Evolutionary conservation across 2,113 vertebrate species (phyloP), one percentile per base, ranked within the genome.

Genomic region (Chamaea fasciata): DNA sequence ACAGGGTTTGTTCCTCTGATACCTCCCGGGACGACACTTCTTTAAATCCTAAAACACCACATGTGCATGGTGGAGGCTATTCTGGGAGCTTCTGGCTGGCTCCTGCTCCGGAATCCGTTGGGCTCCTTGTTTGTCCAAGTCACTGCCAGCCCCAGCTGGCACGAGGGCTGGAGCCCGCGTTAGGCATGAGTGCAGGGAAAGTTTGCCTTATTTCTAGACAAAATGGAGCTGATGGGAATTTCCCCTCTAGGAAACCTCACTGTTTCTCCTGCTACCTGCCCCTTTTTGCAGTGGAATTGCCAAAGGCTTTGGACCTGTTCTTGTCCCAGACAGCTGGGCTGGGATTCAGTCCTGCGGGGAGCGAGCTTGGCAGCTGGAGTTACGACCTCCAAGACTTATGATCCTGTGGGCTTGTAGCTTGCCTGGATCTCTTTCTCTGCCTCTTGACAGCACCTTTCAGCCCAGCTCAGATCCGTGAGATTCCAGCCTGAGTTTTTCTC

Each of bases 51-150:
- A 11, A 9, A 33, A 15, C 70, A 3, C 21, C 70, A 18, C 21
- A 31, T 41, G 82, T 76, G 35, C 15, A 1, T 56, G 87, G 22
- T 65, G 64, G 59, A 68, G 85, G 90, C 90, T 94, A 23, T 90
- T 96, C 85, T 80, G 88, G 87, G 90, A 93, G 30, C 74, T 52
- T 4, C 2, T 49, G n/a, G 57, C 88, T 92, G 92, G 46, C 87
- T 83, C 49, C 87, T 64, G 62, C 87, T 75, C 85, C 37, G 92
- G 84, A 68, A 76, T 93, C 69, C 2, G 1, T 4, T 26, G 53
- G 84, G 75, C 6, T 79, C 37, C 15, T 6, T 78, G 81, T 77
- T 41, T 83, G 89, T 52, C 57, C 42, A 1, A 30, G 81, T 7
- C 18, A 4, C 68, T 44, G 9, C 41, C 46, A 81, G 79, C 27